phyloP scores from a whole-genome alignment of 2,113 vertebrate genomes.

The Syngnathus floridae region DNA sequence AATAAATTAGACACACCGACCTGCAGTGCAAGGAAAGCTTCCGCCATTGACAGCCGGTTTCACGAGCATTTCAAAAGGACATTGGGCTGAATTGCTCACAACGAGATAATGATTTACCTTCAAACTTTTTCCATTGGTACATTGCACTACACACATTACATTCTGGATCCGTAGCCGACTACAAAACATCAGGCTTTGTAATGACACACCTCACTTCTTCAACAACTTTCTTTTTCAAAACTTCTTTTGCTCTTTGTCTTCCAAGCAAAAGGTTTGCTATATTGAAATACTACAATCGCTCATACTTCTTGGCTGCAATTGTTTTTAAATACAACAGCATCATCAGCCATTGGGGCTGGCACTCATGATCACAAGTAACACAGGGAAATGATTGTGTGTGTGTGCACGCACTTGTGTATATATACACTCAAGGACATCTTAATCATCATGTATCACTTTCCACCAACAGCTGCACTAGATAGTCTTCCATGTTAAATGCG shows the following conservation, averaged over 20 bases:
- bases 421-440: conserved; percentile 40
- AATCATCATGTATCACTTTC: conserved; percentile 52
- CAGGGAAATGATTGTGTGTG: conserved; percentile 27
- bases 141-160: not conserved
- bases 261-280: not conserved
- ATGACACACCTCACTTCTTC: not conserved
- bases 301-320: not conserved
- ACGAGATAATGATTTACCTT: not conserved
- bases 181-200: not conserved
- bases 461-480: conserved; percentile 54
- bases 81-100: too few relatives aligned
- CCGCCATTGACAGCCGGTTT: conserved; percentile 17
- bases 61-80: conserved; percentile 12
- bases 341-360: conserved; percentile 10
- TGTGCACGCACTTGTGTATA: not conserved
- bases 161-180: not conserved
- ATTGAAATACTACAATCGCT: not conserved
- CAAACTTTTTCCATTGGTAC: not conserved
- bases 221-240: not conserved
- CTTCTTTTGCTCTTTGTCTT: not conserved
- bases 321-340: not conserved
- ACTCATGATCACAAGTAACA: conserved; percentile 32
- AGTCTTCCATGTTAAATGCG: conserved; percentile 13
- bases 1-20: conserved; percentile 49
- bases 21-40: conserved; percentile 27